Base-by-base conservation (phyloP, 1,140 invertebrate species). In the Drosophila guanche region DNA sequence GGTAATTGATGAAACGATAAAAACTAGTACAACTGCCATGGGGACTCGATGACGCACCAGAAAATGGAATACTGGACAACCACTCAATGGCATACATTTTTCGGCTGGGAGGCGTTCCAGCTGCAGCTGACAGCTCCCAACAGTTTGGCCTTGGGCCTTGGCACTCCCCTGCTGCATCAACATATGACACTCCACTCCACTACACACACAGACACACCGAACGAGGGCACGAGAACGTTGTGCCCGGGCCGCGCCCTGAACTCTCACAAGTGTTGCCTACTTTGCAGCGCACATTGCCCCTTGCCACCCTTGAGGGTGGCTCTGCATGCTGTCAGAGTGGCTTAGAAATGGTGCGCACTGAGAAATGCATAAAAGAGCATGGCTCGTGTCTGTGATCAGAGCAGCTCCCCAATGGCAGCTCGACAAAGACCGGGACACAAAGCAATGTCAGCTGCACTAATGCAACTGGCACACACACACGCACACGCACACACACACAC, bases 281-380 rank as follows among this genome's bases (percentile, higher is more conserved):
- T 66, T 75, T 48, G 47, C 33, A n/a, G 69, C n/a, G 16, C 16
- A 70, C 61, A 48, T 61, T 72, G 69, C 51, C 1, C 29, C 14
- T 22, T 37, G 29, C 10, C 40, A 8, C 53, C 3, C 5, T 10
- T 33, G 29, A 8, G 27, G 5, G 27, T 29, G 27, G 59, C 71
- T 48, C 70, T 74, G 59, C 50, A 66, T 59, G 71, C 50, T 75
- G 72, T 75, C 70, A 75, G 72, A 75, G 33, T 75, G 71, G 70
- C 69, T 73, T 73, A 73, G 58, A 73, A 73, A 73, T 57, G 70
- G 37, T 62, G 61, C 61, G 45, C 43, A 52, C 61, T 41, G 68
- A 57, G 48, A 27, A 70, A 70, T 70, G 71, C 61, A 75, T 57
- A 59, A 74, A 74, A 58, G 71, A 60, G 65, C 71, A 66, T 52